Percentiles rank a stretch among this genome's conserved stretches.
Evolutionary conservation across 1,140 invertebrate genomes (phyloP).

Genomic region (Sycophila sp.): DNA sequence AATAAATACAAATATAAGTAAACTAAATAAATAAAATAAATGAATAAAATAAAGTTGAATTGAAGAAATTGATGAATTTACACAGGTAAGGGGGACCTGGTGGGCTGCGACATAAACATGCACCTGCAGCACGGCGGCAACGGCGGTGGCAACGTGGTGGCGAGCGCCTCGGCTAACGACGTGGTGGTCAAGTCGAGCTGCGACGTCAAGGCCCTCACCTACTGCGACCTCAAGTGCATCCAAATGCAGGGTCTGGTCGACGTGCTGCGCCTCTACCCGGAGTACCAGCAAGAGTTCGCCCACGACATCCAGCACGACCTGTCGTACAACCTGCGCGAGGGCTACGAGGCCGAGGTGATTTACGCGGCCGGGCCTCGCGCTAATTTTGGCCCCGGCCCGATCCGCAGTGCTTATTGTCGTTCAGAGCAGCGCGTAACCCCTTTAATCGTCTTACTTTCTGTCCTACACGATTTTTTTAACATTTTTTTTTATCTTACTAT

Average conservation of each 20-base stretch:
- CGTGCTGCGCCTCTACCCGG: slow-evolving; percentile 89
- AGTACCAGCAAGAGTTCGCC: slow-evolving; percentile 92
- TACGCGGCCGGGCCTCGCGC: too few species aligned
- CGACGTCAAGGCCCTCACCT: slow-evolving; percentile 93
- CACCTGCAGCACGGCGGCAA: slow-evolving; percentile 71
- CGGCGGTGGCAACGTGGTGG: slow-evolving; percentile 55
- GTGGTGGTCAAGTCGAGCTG: slow-evolving; percentile 91
- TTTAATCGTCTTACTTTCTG: slow-evolving; percentile 6
- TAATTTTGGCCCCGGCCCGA: too few species aligned
- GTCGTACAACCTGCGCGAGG: slow-evolving; percentile 94
- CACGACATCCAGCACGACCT: slow-evolving; percentile 95
- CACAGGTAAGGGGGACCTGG: slow-evolving; percentile 93
- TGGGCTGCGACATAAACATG: slow-evolving; percentile 92
- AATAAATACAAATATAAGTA: too few species aligned
- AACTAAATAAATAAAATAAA: neutral
- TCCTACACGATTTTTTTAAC: neutral
- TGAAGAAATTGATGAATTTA: slow-evolving; percentile 1
- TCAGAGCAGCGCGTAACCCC: too few species aligned
- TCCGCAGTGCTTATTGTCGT: neutral
- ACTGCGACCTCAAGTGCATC: slow-evolving; percentile 95
- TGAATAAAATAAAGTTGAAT: neutral
- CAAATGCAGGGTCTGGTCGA: slow-evolving; percentile 91
- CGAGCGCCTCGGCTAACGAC: slow-evolving; percentile 69
- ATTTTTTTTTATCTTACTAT: neutral
- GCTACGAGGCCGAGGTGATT: slow-evolving; percentile 83